A percentile compares a stretch with the other conserved stretches of the same genome.
These are phyloP conservation scores for Zosterops pallidus DNA, from an alignment of 2,113 vertebrate genomes.

Conservation along the genomic window DNA sequence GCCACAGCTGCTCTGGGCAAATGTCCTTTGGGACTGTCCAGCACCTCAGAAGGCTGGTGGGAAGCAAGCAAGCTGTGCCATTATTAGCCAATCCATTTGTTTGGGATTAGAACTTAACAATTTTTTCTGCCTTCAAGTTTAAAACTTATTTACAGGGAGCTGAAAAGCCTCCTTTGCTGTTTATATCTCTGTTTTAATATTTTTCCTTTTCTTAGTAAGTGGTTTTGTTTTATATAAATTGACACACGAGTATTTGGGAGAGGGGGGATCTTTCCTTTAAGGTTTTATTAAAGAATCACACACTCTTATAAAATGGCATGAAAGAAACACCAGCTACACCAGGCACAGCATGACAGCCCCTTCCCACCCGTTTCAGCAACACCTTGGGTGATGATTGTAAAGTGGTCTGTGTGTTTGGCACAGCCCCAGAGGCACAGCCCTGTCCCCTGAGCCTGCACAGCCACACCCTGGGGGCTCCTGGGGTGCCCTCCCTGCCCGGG, in stretches of 20 bases:
- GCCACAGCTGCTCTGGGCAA: not conserved
- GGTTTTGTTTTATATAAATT: not conserved
- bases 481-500: not conserved
- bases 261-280: not conserved
- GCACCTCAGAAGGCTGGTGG: not conserved
- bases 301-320: not conserved
- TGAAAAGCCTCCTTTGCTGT: not conserved
- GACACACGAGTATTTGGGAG: not conserved
- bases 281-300: constrained; percentile 1
- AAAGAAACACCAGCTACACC: not conserved
- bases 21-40: not conserved
- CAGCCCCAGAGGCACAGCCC: not conserved
- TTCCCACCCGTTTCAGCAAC: not conserved
- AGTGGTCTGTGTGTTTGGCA: not conserved
- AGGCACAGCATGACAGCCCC: not conserved
- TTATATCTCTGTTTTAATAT: not conserved
- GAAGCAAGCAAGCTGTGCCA: not conserved
- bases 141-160: not conserved
- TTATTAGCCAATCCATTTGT: not conserved
- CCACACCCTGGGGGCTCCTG: rapidly evolving
- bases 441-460: not conserved
- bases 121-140: not conserved
- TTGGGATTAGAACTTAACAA: not conserved
- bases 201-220: not conserved
- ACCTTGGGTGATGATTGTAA: not conserved